Percentiles rank a stretch among this genome's conserved stretches.
Conservation (phyloP, 1,140 invertebrate species). For the Mylabris phalerata region DNA sequence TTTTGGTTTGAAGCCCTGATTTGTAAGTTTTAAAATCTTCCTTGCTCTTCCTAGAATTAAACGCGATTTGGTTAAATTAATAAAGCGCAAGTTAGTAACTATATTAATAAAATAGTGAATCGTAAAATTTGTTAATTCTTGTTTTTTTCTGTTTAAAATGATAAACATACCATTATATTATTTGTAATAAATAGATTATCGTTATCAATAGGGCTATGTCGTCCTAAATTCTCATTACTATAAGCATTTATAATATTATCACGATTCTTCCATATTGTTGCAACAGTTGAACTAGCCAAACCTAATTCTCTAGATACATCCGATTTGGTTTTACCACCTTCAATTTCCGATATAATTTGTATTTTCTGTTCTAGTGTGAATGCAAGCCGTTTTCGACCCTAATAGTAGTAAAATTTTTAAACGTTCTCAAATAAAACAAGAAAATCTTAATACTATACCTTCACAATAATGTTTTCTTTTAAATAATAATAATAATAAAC, state of each 20-base stretch:
- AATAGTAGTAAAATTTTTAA: neutral
- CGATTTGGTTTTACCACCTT: conserved; percentile 53
- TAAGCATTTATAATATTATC: conserved; percentile 44
- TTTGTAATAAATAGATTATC: conserved; percentile 14
- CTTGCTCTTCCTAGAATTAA: too few species aligned
- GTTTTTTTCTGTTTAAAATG: too few species aligned
- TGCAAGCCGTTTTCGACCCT: conserved; percentile 55
- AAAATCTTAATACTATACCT: conserved; percentile 21
- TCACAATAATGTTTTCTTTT: conserved; percentile 10
- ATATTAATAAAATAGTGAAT: too few species aligned
- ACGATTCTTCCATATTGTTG: conserved; percentile 55
- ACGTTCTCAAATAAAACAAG: neutral
- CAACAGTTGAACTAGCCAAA: conserved; percentile 52
- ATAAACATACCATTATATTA: conserved; percentile 16
- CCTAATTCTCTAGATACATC: conserved; percentile 52
- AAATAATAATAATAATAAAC: neutral
- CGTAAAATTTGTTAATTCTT: too few species aligned
- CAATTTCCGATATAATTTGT: conserved; percentile 56
- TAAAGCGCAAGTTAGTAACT: too few species aligned
- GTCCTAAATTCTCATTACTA: conserved; percentile 24
- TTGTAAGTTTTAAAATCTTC: too few species aligned
- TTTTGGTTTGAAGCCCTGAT: too few species aligned
- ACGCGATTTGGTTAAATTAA: too few species aligned
- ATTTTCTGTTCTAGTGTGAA: conserved; percentile 58
- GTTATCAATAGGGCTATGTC: conserved; percentile 18